A percentile compares a stretch with the other conserved stretches of the same genome.
Evolutionary conservation across 2,888 invertebrate genomes (phyloP).

Genomic region (Parascotia fuliginaria): DNA sequence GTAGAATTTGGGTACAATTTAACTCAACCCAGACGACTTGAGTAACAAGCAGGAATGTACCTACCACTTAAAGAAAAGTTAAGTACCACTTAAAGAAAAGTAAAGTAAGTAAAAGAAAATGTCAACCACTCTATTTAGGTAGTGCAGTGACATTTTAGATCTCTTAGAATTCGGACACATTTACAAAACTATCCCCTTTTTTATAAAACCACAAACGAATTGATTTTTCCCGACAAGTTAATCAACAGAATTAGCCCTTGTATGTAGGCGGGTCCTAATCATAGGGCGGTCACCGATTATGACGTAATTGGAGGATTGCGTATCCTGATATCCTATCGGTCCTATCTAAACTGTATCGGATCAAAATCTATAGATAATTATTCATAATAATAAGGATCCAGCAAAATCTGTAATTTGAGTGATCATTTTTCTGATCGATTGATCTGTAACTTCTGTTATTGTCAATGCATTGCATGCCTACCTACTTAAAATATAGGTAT

Average conservation of each 20-base stretch:
- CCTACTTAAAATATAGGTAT: background rate
- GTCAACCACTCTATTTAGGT: no score
- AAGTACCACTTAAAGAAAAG: no score
- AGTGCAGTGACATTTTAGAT: no score
- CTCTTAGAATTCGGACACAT: no score
- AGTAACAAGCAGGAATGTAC: no score
- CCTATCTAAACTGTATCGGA: constrained; percentile 25
- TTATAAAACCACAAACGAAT: constrained; percentile 34
- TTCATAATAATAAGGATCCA: constrained; percentile 33
- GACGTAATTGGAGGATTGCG: constrained; percentile 31
- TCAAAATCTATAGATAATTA: constrained; percentile 28
- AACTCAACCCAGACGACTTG: no score
- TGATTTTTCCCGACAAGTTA: constrained; percentile 33
- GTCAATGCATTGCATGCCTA: constrained; percentile 11
- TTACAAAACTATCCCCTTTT: no score
- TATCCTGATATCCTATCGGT: constrained; percentile 29
- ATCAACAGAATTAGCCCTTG: constrained; percentile 26
- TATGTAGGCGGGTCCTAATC: constrained; percentile 36
- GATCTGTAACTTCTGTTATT: background rate
- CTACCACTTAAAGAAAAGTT: no score
- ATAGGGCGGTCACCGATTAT: constrained; percentile 44
- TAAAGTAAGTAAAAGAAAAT: no score
- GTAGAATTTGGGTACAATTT: no score
- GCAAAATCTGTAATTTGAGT: constrained; percentile 29
- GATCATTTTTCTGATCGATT: constrained; percentile 22